These are phyloP conservation scores for Epinotia ramella DNA, from an alignment of 2,888 invertebrate genomes.

Conservation along the genomic window DNA sequence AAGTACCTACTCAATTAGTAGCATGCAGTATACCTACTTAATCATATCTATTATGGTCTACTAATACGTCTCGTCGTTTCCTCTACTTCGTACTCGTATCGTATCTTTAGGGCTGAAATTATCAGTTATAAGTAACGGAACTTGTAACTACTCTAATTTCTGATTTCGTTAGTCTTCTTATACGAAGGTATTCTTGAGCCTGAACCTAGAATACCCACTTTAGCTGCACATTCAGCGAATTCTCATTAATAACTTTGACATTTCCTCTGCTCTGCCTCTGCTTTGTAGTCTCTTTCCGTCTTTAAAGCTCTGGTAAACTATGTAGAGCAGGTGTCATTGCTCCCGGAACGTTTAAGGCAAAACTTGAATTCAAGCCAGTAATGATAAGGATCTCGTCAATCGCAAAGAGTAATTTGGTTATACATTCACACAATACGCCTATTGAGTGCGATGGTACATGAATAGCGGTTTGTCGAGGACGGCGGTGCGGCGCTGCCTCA, in stretches of 20 bases:
- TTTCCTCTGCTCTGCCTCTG: neutral
- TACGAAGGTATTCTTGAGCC: too few relatives aligned
- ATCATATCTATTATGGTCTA: too few relatives aligned
- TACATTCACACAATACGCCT: conserved; percentile 39
- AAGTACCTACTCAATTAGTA: too few relatives aligned
- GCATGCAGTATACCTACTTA: too few relatives aligned
- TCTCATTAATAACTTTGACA: neutral
- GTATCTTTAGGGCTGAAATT: too few relatives aligned
- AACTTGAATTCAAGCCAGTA: conserved; percentile 30
- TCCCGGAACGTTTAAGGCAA: conserved; percentile 23
- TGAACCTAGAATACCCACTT: neutral
- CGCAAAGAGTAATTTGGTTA: conserved; percentile 30
- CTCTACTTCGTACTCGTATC: too few relatives aligned
- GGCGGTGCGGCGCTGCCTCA: conserved; percentile 52
- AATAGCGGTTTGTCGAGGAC: conserved; percentile 60
- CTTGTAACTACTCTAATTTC: too few relatives aligned
- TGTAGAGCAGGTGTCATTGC: conserved; percentile 23
- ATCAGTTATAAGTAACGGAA: too few relatives aligned
- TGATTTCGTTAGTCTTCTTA: too few relatives aligned
- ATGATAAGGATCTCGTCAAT: conserved; percentile 39
- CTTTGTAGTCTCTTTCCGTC: neutral
- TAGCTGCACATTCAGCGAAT: neutral
- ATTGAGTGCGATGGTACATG: conserved; percentile 49
- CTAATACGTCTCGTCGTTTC: too few relatives aligned
- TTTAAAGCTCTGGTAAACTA: conserved; percentile 3